Conservation (phyloP, 2,888 invertebrate species). For the Chorisops tibialis region DNA sequence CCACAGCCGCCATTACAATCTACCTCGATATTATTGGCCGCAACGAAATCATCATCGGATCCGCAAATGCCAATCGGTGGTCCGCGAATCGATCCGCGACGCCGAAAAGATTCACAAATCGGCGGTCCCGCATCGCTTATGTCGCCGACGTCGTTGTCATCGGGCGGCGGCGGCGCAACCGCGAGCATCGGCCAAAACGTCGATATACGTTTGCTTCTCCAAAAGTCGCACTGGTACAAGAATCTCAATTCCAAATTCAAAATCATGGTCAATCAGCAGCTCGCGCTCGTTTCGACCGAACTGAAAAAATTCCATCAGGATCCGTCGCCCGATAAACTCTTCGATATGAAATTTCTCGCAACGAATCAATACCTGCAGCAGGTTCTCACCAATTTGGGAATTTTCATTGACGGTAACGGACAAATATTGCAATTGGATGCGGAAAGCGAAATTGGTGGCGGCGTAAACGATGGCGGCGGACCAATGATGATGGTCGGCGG, state of each 20-base stretch:
- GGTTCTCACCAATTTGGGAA: slow-evolving; percentile 62
- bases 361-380: slow-evolving; percentile 56
- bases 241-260: slow-evolving; percentile 69
- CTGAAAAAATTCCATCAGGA: slow-evolving; percentile 63
- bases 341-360: slow-evolving; percentile 56
- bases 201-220: slow-evolving; percentile 62
- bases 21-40: background rate
- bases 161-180: background rate
- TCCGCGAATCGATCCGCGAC: slow-evolving; percentile 47
- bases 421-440: slow-evolving; percentile 51
- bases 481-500: background rate
- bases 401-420: slow-evolving; percentile 59
- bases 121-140: background rate
- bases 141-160: slow-evolving; percentile 33
- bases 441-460: slow-evolving; percentile 35
- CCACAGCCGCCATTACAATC: slow-evolving; percentile 49
- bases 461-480: background rate
- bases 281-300: slow-evolving; percentile 61
- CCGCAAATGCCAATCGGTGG: slow-evolving; percentile 7
- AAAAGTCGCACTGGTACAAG: slow-evolving; percentile 68
- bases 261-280: slow-evolving; percentile 66
- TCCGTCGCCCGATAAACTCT: slow-evolving; percentile 55
- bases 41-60: background rate
- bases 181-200: slow-evolving; percentile 44
- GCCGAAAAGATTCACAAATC: slow-evolving; percentile 42